These are phyloP conservation scores for Ophion ventricosus DNA, from an alignment of 2,888 invertebrate genomes.

Conservation along the genomic window DNA sequence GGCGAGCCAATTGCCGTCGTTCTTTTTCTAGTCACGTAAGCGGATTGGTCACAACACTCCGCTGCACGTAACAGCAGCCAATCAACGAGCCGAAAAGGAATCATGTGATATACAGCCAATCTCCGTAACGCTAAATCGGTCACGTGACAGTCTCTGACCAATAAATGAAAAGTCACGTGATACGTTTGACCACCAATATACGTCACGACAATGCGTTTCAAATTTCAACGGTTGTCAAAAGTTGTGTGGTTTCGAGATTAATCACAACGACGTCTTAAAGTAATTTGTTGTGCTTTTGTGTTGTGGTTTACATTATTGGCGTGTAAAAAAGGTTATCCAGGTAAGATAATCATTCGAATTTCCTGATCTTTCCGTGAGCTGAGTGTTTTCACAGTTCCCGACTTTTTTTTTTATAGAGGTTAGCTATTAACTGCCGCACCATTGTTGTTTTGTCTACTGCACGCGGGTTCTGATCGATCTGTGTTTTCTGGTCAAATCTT, in stretches of 20 bases:
- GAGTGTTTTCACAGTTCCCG: not conserved
- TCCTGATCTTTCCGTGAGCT: not conserved
- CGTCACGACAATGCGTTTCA: not conserved
- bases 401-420: slow-evolving; percentile 22
- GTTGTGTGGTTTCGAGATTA: not conserved
- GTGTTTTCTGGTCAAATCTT: not conserved
- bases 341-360: slow-evolving; percentile 1
- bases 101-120: too few species aligned
- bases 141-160: not conserved
- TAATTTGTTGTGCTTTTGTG: not conserved
- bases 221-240: slow-evolving; percentile 24
- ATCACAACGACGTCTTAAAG: not conserved
- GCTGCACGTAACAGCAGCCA: too few species aligned
- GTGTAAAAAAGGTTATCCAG: not conserved
- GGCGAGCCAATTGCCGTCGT: too few species aligned
- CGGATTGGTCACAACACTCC: too few species aligned
- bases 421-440: not conserved
- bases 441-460: not conserved
- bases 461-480: not conserved
- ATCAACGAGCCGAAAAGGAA: too few species aligned
- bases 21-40: too few species aligned
- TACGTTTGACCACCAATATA: not conserved
- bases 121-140: not conserved
- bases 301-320: not conserved
- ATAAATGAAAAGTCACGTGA: not conserved